Evolutionary conservation across 2,113 vertebrate species (phyloP).

Genomic region (Pedionomus torquatus): DNA sequence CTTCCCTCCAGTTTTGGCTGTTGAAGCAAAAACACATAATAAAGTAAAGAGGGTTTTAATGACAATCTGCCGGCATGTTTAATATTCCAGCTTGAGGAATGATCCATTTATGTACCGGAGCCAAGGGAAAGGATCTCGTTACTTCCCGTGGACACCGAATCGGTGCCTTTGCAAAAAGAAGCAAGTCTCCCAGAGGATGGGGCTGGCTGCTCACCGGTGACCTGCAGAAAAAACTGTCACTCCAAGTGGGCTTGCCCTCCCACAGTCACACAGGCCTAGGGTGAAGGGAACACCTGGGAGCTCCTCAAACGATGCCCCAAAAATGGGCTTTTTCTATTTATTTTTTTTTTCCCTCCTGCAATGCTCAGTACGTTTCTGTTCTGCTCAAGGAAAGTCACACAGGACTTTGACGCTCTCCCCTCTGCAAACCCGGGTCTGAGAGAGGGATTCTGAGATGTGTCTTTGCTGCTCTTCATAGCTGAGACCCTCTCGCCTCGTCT

Average conservation of each 20-base stretch:
- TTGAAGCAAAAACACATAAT: conserved; percentile 59
- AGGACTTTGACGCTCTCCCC: not conserved
- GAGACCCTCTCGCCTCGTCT: not conserved
- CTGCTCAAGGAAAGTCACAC: not conserved
- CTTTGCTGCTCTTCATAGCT: not conserved
- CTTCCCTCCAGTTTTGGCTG: conserved; percentile 40
- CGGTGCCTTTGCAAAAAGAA: not conserved
- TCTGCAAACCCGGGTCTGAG: not conserved
- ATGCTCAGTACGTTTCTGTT: not conserved
- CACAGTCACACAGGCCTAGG: not conserved
- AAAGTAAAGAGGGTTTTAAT: conserved; percentile 66
- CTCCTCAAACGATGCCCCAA: not conserved
- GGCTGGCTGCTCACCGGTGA: not conserved
- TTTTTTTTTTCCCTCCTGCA: not conserved
- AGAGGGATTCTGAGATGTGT: not conserved
- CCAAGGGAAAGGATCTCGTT: conserved; percentile 16
- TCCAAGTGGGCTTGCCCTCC: not conserved
- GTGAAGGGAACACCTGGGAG: not conserved
- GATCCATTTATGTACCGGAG: conserved; percentile 20
- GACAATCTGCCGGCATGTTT: conserved; percentile 56
- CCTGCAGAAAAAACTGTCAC: not conserved
- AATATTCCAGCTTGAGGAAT: conserved; percentile 60
- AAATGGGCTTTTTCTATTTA: too few species aligned
- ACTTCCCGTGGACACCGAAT: not conserved
- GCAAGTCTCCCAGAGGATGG: not conserved